A percentile compares a stretch with the other conserved stretches of the same genome.
Evolutionary conservation across 2,113 vertebrate genomes (phyloP).

Genomic region (Turdus rufiventris): DNA sequence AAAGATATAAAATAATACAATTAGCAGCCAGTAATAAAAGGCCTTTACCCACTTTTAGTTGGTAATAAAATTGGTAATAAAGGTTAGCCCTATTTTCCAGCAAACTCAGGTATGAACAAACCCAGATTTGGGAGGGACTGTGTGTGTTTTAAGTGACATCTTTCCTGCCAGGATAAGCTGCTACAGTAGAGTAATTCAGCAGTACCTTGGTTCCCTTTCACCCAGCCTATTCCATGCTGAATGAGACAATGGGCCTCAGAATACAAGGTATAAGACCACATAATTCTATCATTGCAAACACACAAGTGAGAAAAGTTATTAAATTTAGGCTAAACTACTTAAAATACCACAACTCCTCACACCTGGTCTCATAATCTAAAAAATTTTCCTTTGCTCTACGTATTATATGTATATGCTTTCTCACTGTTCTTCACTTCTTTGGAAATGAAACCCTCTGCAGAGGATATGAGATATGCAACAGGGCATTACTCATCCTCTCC

Average conservation of each 20-base stretch:
- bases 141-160: background rate
- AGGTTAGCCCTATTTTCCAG: background rate
- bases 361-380: background rate
- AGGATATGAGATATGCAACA: rapidly evolving
- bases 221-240: background rate
- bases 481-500: background rate
- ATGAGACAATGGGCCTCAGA: background rate
- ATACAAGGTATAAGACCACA: rapidly evolving
- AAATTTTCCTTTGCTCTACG: background rate
- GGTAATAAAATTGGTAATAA: background rate
- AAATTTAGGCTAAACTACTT: background rate
- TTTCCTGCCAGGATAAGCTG: background rate
- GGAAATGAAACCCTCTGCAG: background rate
- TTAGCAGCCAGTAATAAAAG: background rate
- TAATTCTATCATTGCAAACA: background rate
- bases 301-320: background rate
- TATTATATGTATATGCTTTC: background rate
- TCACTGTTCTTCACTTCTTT: background rate
- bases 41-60: background rate
- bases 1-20: background rate
- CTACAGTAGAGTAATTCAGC: background rate
- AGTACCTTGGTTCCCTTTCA: background rate
- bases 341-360: background rate
- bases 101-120: background rate
- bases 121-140: background rate